Evolutionary conservation across 1,140 invertebrate species (phyloP).

Genomic region (Trichomalopsis sarcophagae): DNA sequence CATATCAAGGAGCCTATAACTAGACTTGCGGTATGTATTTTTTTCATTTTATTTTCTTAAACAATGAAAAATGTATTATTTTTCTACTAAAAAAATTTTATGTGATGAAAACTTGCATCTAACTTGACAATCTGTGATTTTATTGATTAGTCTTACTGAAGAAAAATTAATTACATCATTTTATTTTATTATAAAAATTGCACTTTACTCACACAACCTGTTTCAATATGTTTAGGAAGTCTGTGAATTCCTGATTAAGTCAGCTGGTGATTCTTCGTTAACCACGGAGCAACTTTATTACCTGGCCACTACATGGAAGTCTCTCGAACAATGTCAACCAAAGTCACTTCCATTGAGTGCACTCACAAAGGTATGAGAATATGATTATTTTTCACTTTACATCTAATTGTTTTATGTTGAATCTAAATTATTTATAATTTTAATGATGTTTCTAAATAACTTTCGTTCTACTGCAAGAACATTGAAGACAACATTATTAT

Average conservation of each 20-base stretch:
- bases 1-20: conserved; percentile 73
- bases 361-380: conserved; percentile 65
- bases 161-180: conserved; percentile 15
- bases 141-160: conserved; percentile 74
- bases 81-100: conserved; percentile 27
- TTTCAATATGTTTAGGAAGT: conserved; percentile 71
- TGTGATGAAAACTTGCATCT: conserved; percentile 64
- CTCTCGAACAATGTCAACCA: conserved; percentile 71
- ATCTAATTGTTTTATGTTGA: conserved; percentile 27
- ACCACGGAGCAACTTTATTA: conserved; percentile 76
- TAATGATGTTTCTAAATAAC: conserved; percentile 66
- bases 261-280: conserved; percentile 62
- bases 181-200: conserved; percentile 5
- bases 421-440: conserved; percentile 35
- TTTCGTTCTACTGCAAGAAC: conserved; percentile 68
- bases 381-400: conserved; percentile 10
- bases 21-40: conserved; percentile 72
- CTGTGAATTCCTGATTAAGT: conserved; percentile 74
- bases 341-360: conserved; percentile 59
- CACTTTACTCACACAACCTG: neutral
- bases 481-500: conserved; percentile 63
- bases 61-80: neutral
- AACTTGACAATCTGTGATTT: conserved; percentile 67
- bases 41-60: conserved; percentile 34
- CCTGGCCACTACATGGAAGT: conserved; percentile 74